These are phyloP conservation scores for Catamblyrhynchus diadema DNA, from an alignment of 2,797 vertebrate species.

Conservation along the genomic window DNA sequence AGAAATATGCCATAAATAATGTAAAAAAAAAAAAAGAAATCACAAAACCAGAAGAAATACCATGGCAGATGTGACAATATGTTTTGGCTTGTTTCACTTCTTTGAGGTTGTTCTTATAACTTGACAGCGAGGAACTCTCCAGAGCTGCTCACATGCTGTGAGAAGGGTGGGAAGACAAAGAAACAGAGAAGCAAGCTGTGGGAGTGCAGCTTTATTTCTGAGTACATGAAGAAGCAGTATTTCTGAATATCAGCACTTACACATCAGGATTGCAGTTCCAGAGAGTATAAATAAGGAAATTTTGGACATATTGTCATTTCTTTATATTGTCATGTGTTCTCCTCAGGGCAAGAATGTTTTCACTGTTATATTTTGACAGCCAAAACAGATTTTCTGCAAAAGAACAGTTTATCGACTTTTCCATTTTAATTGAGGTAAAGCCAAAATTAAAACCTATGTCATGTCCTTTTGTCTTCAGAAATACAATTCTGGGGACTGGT, in stretches of 20 bases:
- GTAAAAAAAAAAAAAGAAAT: neutral
- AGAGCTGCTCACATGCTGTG: constrained; percentile 9
- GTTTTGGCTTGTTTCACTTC: neutral
- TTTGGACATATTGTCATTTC: neutral
- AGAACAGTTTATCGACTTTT: neutral
- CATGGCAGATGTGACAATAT: neutral
- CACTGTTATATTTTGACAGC: neutral
- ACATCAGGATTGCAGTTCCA: neutral
- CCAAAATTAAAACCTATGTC: neutral
- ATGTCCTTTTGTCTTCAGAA: neutral
- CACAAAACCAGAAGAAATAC: neutral
- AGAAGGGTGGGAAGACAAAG: constrained; percentile 12
- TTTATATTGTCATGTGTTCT: neutral
- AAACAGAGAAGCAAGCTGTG: constrained; percentile 3
- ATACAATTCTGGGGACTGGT: neutral
- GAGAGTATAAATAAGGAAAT: neutral
- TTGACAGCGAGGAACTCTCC: neutral
- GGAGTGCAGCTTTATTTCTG: neutral
- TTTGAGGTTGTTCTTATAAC: neutral
- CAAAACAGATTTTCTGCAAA: constrained; percentile 19
- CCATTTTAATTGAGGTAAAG: neutral
- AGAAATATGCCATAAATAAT: neutral
- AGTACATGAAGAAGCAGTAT: neutral
- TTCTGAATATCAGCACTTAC: constrained; percentile 42
- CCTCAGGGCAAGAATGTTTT: constrained; percentile 12